Percentiles rank a stretch among this genome's conserved stretches.
phyloP scores from a whole-genome alignment of 2,797 vertebrate genomes.

The Muraenolepis orangiensis region DNA sequence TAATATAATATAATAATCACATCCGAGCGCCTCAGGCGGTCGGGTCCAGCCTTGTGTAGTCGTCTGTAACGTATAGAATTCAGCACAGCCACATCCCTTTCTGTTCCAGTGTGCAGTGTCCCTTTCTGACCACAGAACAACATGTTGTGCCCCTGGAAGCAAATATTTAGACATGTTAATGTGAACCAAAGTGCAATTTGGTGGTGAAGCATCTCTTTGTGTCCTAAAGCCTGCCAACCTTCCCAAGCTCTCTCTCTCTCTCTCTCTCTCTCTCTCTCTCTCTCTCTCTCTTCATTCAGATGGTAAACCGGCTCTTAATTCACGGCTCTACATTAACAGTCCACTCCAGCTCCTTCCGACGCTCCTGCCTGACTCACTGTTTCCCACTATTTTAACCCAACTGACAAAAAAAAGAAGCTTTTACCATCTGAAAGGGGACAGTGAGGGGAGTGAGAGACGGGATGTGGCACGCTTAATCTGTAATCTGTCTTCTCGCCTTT shows the following conservation, averaged over 20 bases:
- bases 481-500: neutral
- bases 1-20: no score
- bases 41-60: neutral
- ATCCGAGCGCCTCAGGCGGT: neutral
- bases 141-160: conserved; percentile 53
- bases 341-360: conserved; percentile 61
- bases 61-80: neutral
- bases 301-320: conserved; percentile 72
- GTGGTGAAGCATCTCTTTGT: conserved; percentile 65
- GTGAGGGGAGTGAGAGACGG: conserved; percentile 60
- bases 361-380: conserved; percentile 75
- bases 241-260: conserved; percentile 75
- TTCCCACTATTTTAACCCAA: conserved; percentile 75
- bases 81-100: neutral
- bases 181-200: conserved; percentile 53
- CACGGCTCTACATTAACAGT: conserved; percentile 74
- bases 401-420: conserved; percentile 55
- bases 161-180: conserved; percentile 75
- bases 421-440: conserved; percentile 70
- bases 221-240: conserved; percentile 57
- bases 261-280: no score
- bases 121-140: conserved; percentile 39
- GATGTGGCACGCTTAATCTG: conserved; percentile 71
- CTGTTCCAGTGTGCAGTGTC: conserved; percentile 18
- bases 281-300: conserved; percentile 72